Evolutionary conservation across 2,888 invertebrate genomes (phyloP).

Genomic region (Lumbricus terrestris): DNA sequence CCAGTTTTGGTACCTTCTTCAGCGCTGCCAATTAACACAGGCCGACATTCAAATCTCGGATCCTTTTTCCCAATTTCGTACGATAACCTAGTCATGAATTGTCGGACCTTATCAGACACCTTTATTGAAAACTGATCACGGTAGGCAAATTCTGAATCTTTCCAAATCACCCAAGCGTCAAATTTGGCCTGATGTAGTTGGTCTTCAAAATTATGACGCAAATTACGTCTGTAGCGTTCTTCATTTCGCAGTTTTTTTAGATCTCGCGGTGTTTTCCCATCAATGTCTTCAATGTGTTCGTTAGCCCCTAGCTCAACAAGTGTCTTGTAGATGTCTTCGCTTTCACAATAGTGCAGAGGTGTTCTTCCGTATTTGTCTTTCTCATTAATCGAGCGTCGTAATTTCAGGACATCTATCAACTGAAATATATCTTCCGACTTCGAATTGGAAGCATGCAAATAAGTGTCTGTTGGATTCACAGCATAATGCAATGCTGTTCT

Average conservation of each 20-base stretch:
- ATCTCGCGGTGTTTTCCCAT: no score
- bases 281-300: not conserved
- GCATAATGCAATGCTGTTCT: not conserved
- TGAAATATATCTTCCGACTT: not conserved
- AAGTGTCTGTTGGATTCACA: not conserved
- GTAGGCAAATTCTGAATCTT: not conserved
- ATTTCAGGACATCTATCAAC: not conserved
- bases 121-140: not conserved
- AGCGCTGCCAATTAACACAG: no score
- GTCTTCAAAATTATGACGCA: no score
- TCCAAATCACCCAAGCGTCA: not conserved
- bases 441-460: no score
- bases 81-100: not conserved
- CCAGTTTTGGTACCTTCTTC: no score
- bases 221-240: no score
- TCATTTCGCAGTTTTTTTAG: not conserved
- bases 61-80: not conserved
- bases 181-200: not conserved
- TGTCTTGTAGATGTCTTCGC: not conserved
- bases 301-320: not conserved
- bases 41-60: no score
- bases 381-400: not conserved
- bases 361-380: not conserved
- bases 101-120: not conserved
- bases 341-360: not conserved